Conservation (phyloP, 37 sponge, comb jelly and placozoan species). For the Agelas oroides region DNA sequence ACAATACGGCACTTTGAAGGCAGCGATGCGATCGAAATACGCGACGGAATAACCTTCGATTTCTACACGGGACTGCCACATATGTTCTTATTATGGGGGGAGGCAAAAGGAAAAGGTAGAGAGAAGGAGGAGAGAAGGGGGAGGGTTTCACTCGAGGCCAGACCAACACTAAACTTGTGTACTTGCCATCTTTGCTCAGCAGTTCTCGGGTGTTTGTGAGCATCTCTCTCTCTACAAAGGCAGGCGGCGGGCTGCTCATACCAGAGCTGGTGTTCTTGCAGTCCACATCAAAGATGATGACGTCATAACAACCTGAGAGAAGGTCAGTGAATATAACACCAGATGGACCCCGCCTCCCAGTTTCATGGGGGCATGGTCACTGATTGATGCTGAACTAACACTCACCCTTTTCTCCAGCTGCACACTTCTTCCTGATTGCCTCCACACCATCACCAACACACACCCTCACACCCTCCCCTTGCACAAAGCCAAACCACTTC, state of each 20-base stretch:
- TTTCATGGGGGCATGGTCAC: not conserved
- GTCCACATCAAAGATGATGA: constrained; percentile 82
- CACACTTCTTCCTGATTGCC: constrained; percentile 24
- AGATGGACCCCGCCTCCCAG: not conserved
- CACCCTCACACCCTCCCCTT: constrained; percentile 32
- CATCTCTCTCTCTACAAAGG: constrained; percentile 54
- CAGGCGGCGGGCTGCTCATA: constrained; percentile 71
- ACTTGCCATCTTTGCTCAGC: constrained; percentile 4
- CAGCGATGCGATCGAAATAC: too few relatives aligned
- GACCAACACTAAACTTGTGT: too few relatives aligned
- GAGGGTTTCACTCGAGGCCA: too few relatives aligned
- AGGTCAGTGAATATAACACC: not conserved
- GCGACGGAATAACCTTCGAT: too few relatives aligned
- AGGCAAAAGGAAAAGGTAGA: too few relatives aligned
- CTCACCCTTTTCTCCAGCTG: constrained; percentile 13
- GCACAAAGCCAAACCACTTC: constrained; percentile 77
- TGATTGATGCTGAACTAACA: too few relatives aligned
- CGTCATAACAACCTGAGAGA: constrained; percentile 44
- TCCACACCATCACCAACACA: constrained; percentile 77
- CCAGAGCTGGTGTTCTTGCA: constrained; percentile 56
- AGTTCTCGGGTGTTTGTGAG: constrained; percentile 31
- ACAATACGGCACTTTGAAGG: too few relatives aligned
- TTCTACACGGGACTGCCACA: too few relatives aligned
- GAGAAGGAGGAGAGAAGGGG: too few relatives aligned
- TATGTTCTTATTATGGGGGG: too few relatives aligned